phyloP scores from a whole-genome alignment of 2,113 vertebrate species.

The Dolichotis patagonum region DNA sequence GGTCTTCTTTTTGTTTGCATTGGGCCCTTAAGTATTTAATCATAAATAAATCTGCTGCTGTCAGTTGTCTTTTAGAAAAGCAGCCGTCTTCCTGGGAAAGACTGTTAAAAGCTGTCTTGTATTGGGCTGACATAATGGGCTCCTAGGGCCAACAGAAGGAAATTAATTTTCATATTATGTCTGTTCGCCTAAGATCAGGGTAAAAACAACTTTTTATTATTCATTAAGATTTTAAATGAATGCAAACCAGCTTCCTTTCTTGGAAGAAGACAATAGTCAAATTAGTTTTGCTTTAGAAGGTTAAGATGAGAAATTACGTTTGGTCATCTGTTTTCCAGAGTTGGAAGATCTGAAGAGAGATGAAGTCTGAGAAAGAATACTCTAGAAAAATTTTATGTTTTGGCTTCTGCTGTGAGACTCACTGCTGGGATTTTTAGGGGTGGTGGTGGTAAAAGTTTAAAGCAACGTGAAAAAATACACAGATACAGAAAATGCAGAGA shows the following conservation, averaged over 20 bases:
- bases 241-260: constrained; percentile 79
- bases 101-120: constrained; percentile 63
- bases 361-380: constrained; percentile 25
- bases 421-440: neutral
- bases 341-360: constrained; percentile 48
- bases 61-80: constrained; percentile 68
- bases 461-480: neutral
- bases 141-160: constrained; percentile 66
- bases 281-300: constrained; percentile 78
- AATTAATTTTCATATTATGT: constrained; percentile 80
- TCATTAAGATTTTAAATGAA: constrained; percentile 77
- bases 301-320: constrained; percentile 76
- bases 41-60: constrained; percentile 77
- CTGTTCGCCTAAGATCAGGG: constrained; percentile 67
- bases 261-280: constrained; percentile 75
- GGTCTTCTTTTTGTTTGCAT: constrained; percentile 61
- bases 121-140: constrained; percentile 70
- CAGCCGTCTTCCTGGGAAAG: constrained; percentile 72
- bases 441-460: neutral
- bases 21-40: constrained; percentile 67
- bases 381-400: neutral
- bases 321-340: constrained; percentile 70
- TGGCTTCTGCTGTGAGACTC: neutral
- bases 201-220: constrained; percentile 67
- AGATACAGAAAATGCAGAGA: neutral